phyloP scores from a whole-genome alignment of 2,888 invertebrate genomes.

The Oligia latruncula region DNA sequence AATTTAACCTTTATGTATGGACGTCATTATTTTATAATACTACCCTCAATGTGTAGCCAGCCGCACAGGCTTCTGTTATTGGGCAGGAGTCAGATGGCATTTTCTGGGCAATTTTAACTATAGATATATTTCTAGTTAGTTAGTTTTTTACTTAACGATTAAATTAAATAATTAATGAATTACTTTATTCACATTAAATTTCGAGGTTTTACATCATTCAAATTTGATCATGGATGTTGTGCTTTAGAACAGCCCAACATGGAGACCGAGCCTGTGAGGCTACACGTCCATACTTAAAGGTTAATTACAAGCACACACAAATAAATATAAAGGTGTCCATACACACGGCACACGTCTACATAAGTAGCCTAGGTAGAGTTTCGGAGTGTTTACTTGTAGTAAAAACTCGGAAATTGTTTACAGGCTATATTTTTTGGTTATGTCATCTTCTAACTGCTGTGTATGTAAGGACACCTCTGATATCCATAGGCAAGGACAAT shows the following conservation, averaged over 20 bases:
- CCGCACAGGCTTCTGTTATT: background rate
- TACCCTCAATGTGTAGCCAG: background rate
- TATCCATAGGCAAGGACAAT: constrained; percentile 51
- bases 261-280: background rate
- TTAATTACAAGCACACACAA: constrained; percentile 5
- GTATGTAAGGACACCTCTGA: constrained; percentile 10
- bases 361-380: background rate
- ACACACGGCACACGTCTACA: background rate
- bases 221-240: background rate
- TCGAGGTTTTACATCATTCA: too few relatives aligned
- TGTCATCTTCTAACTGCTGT: background rate
- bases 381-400: background rate
- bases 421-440: background rate
- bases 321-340: constrained; percentile 15
- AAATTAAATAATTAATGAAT: too few relatives aligned
- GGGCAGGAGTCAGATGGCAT: background rate
- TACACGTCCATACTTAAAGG: background rate
- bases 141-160: background rate
- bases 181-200: background rate
- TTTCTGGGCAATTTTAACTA: background rate
- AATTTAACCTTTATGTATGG: background rate
- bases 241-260: background rate
- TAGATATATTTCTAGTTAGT: background rate
- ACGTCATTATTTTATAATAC: background rate
- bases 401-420: background rate